Evolutionary conservation across 2,113 vertebrate genomes (phyloP), one percentile per base, ranked within the genome.

Genomic region (Orthonyx spaldingii): DNA sequence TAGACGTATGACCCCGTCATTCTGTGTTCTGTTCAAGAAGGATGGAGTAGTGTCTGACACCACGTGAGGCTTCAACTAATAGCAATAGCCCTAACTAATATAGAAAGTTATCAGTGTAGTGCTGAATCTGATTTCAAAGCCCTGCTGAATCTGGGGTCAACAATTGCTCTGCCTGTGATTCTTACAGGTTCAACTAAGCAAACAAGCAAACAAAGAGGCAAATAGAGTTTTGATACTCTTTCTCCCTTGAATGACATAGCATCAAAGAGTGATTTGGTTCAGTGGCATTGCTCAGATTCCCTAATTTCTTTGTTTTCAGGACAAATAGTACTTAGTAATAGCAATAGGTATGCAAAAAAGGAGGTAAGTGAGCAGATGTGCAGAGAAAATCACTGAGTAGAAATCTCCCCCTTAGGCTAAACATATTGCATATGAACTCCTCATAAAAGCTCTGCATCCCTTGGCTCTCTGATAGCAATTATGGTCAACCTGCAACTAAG

Each of bases 401-500:
- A 85, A 93, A 90, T 52, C 37, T 91, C 22, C 33, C 74, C 66
- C 46, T 77, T 69, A 80, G 88, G 76, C 83, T 57, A 83, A 92
- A 89, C 92, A 84, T 95, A 87, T 75, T 93, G 44, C 75, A 17
- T 70, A 88, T 94, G 65, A 87, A 96, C 84, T 93, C 66, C 72
- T 50, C 79, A 90, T 92, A 94, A 96, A 86, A 93, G 60, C 49
- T 75, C 56, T 78, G 41, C 71, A 71, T 94, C 80, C 87, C 90
- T 92, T 87, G 79, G 79, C 72, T 92, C 52, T 92, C 52, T 68
- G 56, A 71, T 66, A 56, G 68, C n/a, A 90, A 94, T 90, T 83
- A 96, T 68, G 60, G 93, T 64, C 92, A 96, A 86, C 82, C 82
- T 96, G 78, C 71, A 91, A 85, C 42, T 39, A 83, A 91, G 56